These are phyloP conservation scores for Zaprionus ornatus DNA, from an alignment of 1,140 invertebrate species.

Conservation along the genomic window DNA sequence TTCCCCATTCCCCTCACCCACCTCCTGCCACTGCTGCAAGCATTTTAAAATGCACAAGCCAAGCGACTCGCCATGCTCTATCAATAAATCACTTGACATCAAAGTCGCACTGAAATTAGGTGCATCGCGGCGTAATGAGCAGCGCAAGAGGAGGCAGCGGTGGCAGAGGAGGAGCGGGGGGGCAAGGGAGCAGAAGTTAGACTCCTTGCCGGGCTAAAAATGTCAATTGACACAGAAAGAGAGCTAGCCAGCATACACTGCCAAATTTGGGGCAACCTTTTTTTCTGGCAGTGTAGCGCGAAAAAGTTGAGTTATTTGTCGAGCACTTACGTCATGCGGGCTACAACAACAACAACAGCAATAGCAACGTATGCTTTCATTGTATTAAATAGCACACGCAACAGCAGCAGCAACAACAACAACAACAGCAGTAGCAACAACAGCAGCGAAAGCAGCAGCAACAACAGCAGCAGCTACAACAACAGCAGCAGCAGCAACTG, in stretches of 20 bases:
- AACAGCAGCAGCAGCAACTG: slow-evolving; percentile 55
- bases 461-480: slow-evolving; percentile 29
- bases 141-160: neutral
- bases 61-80: neutral
- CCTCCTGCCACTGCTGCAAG: neutral
- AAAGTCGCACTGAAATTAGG: slow-evolving; percentile 8
- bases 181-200: neutral
- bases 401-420: neutral
- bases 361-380: slow-evolving; percentile 26
- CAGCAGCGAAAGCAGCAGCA: slow-evolving; percentile 33
- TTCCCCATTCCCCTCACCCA: neutral
- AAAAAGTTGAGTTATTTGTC: slow-evolving; percentile 22
- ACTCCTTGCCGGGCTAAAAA: neutral
- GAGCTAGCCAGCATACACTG: neutral
- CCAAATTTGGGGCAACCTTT: neutral
- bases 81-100: slow-evolving; percentile 34
- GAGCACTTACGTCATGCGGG: slow-evolving; percentile 61
- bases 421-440: neutral
- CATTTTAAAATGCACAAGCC: slow-evolving; percentile 20
- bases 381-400: slow-evolving; percentile 70
- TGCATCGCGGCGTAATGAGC: neutral
- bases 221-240: slow-evolving; percentile 4
- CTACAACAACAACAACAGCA: neutral
- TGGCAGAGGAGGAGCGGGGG: neutral
- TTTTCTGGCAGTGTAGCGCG: neutral